Percentiles rank a stretch among this genome's conserved stretches.
phyloP scores from a whole-genome alignment of 2,113 vertebrate species.

The Varanus salvator region DNA sequence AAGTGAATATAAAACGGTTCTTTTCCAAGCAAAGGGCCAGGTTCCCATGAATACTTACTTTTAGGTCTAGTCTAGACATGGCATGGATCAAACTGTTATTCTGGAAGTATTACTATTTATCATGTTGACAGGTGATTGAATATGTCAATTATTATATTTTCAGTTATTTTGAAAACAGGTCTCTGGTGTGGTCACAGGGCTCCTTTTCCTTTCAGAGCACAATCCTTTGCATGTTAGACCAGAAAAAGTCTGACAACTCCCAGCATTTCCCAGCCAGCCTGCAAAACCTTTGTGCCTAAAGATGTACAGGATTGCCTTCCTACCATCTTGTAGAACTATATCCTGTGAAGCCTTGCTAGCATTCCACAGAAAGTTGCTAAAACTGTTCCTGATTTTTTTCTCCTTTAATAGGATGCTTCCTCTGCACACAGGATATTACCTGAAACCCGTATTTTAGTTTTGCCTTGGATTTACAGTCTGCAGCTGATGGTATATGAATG shows the following conservation, averaged over 20 bases:
- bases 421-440: too few species aligned
- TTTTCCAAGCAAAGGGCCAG: conserved; percentile 21
- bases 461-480: too few species aligned
- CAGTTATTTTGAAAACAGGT: background rate
- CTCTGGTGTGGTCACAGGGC: background rate
- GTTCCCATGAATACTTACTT: conserved; percentile 36
- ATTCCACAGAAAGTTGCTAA: background rate
- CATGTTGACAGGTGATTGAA: background rate
- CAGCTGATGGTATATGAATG: too few species aligned
- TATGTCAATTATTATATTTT: background rate
- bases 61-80: background rate
- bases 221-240: too few species aligned
- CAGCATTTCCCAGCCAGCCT: too few species aligned
- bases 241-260: too few species aligned
- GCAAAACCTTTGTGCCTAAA: too few species aligned
- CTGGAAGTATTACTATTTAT: background rate
- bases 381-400: background rate
- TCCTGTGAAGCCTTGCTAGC: background rate
- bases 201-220: background rate
- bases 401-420: background rate
- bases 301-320: too few species aligned
- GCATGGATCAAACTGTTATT: background rate
- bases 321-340: background rate
- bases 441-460: too few species aligned
- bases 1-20: background rate